Evolutionary conservation across 2,113 vertebrate genomes (phyloP).

Genomic region (crab-eating macaque (Macaca fascicularis)): DNA sequence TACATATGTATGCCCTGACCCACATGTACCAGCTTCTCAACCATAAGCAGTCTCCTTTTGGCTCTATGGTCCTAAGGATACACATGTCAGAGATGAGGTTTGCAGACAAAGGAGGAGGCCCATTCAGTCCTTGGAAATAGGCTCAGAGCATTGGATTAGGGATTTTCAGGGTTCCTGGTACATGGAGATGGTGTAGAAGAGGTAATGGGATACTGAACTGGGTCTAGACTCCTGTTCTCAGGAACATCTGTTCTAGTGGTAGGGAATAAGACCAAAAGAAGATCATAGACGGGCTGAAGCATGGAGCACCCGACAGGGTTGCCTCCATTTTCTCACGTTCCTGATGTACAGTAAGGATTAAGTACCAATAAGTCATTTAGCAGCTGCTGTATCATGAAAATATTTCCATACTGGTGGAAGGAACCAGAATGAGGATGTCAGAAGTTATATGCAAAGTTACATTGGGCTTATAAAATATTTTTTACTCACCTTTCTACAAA

Average conservation of each 20-base stretch:
- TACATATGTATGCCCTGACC: accelerated
- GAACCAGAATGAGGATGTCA: background rate
- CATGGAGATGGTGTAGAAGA: background rate
- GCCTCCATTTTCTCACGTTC: background rate
- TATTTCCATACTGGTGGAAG: background rate
- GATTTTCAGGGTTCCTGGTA: background rate
- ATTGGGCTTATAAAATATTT: background rate
- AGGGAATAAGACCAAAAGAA: background rate
- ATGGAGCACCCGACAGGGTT: background rate
- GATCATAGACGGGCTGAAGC: background rate
- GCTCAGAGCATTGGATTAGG: background rate
- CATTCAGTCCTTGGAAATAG: background rate
- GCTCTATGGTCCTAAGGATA: background rate
- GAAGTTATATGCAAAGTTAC: background rate
- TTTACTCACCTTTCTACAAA: background rate
- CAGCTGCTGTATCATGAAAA: background rate
- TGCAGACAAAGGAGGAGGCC: background rate
- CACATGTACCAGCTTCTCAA: background rate
- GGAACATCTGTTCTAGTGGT: background rate
- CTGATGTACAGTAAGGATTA: background rate
- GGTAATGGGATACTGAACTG: background rate
- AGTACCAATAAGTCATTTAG: background rate
- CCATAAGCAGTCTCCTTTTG: background rate
- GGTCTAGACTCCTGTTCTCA: background rate
- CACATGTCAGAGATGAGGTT: background rate